Percentiles rank a stretch among this genome's conserved stretches.
phyloP scores from a whole-genome alignment of 64 coral and sea anemone genomes.

The Anthopleura sola region DNA sequence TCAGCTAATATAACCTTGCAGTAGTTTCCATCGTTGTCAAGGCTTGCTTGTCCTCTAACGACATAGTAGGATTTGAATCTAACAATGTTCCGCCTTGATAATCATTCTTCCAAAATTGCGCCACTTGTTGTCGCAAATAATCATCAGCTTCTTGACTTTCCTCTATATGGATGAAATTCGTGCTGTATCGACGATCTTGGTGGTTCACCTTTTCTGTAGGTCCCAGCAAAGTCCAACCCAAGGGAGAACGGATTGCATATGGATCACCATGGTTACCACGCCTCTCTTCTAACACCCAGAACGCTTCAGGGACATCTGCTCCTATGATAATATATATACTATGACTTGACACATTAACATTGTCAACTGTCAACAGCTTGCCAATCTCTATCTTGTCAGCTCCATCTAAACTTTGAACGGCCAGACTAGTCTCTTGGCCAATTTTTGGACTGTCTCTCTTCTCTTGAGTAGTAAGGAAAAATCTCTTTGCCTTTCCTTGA shows the following conservation, averaged over 20 bases:
- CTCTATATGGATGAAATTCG: neutral
- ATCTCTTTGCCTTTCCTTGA: neutral
- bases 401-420: conserved; percentile 21
- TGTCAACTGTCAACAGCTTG: conserved; percentile 40
- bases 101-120: neutral
- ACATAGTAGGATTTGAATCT: neutral
- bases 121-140: neutral
- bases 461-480: conserved; percentile 44
- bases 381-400: no score
- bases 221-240: conserved; percentile 58
- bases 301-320: conserved; percentile 60
- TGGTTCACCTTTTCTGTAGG: neutral
- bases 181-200: no score
- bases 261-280: conserved; percentile 31
- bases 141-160: neutral
- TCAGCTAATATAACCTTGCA: neutral
- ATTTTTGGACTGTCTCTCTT: conserved; percentile 23
- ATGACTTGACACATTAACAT: conserved; percentile 29
- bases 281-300: conserved; percentile 53
- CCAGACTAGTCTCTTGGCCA: conserved; percentile 20
- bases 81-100: neutral
- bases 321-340: conserved; percentile 59
- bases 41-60: conserved; percentile 32
- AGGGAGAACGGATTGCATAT: conserved; percentile 32
- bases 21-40: conserved; percentile 39